Conservation (phyloP, 2,888 invertebrate genomes). For the Nudaria mundana region DNA sequence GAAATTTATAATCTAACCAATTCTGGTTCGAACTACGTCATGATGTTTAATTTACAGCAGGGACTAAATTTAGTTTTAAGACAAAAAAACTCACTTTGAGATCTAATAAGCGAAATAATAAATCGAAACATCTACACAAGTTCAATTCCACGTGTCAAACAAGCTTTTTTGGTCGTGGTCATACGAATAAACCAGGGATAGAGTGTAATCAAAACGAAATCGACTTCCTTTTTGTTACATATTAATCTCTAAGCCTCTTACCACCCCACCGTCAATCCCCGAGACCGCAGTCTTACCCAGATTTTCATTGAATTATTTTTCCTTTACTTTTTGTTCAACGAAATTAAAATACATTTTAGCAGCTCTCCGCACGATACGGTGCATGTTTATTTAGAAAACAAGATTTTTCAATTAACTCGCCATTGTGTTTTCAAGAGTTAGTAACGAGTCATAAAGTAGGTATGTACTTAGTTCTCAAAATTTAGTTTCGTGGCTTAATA, state of each 20-base stretch:
- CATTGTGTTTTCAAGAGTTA: slow-evolving; percentile 15
- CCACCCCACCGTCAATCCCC: slow-evolving; percentile 14
- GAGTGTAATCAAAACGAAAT: slow-evolving; percentile 16
- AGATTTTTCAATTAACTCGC: slow-evolving; percentile 22
- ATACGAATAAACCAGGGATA: slow-evolving; percentile 1
- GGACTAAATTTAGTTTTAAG: too few relatives aligned
- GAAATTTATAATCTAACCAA: too few relatives aligned
- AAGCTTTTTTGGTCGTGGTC: neutral
- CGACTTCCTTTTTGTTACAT: slow-evolving; percentile 15
- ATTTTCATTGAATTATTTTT: slow-evolving; percentile 21
- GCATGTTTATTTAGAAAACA: slow-evolving; percentile 34
- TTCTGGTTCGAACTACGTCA: slow-evolving; percentile 1
- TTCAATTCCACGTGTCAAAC: neutral
- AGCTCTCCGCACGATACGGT: slow-evolving; percentile 12
- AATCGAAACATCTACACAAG: too few relatives aligned
- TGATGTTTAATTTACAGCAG: too few relatives aligned
- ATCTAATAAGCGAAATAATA: too few relatives aligned
- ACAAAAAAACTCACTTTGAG: too few relatives aligned
- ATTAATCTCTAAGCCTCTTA: slow-evolving; percentile 18
- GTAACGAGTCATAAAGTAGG: neutral
- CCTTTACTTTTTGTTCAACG: slow-evolving; percentile 15
- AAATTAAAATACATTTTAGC: slow-evolving; percentile 32
- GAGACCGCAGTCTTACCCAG: slow-evolving; percentile 13
- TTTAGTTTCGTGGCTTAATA: neutral
- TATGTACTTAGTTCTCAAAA: neutral